Conservation (phyloP, 2,888 invertebrate genomes). For the Tipula unca region DNA sequence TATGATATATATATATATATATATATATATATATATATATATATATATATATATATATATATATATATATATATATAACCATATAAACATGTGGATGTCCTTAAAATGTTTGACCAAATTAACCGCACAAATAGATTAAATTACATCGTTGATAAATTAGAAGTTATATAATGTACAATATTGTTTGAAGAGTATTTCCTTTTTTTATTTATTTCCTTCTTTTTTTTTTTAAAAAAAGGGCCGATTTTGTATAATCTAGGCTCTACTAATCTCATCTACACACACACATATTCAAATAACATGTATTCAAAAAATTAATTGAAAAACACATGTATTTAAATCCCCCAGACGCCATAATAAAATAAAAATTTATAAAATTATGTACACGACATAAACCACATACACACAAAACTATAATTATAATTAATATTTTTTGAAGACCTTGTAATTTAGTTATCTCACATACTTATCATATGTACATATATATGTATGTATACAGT, state of each 20-base stretch:
- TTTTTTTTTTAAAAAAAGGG: background rate
- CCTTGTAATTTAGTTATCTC: constrained; percentile 8
- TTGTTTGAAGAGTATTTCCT: background rate
- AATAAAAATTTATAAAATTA: background rate
- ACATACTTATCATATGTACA: background rate
- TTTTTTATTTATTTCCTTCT: background rate
- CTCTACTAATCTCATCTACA: background rate
- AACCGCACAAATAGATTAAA: background rate
- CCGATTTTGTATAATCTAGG: background rate
- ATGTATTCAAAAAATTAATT: background rate
- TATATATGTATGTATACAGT: background rate
- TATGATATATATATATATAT: background rate
- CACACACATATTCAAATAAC: background rate
- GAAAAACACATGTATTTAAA: background rate
- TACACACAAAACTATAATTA: background rate
- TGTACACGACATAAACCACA: background rate
- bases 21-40: background rate
- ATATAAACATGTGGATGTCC: background rate
- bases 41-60: background rate
- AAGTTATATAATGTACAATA: background rate
- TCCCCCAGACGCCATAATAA: background rate
- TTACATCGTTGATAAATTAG: background rate
- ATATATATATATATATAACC: background rate
- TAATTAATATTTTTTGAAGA: background rate
- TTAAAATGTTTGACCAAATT: background rate